A percentile compares a stretch with the other conserved stretches of the same genome.
phyloP scores from a whole-genome alignment of 2,888 invertebrate genomes.

The Bombylius discolor region DNA sequence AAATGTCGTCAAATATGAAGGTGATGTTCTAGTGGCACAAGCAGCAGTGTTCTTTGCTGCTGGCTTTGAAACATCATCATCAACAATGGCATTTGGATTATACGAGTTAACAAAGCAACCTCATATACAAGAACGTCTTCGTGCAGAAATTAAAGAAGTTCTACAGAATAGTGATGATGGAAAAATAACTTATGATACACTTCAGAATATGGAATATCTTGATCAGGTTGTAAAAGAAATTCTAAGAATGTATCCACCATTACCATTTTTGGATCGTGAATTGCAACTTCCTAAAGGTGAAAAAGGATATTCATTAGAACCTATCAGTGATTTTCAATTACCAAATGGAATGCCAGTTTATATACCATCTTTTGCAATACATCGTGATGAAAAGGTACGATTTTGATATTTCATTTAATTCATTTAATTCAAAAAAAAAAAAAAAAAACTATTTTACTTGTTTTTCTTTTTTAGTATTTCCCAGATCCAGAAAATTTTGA shows the following conservation, averaged over 20 bases:
- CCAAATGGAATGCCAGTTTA: constrained; percentile 30
- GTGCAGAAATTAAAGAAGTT: constrained; percentile 25
- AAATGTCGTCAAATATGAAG: not conserved
- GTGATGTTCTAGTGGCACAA: constrained; percentile 13
- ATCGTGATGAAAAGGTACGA: constrained; percentile 30
- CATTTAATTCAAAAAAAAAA: too few relatives aligned
- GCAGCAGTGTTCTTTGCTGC: constrained; percentile 14
- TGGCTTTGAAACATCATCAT: constrained; percentile 16
- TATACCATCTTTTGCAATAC: constrained; percentile 29
- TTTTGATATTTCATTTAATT: too few relatives aligned
- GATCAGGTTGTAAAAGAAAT: constrained; percentile 25
- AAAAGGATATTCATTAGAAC: constrained; percentile 23
- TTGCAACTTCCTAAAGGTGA: constrained; percentile 21
- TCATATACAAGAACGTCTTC: constrained; percentile 24
- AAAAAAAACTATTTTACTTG: not conserved
- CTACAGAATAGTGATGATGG: constrained; percentile 17
- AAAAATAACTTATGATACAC: constrained; percentile 22
- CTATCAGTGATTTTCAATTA: constrained; percentile 24
- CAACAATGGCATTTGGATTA: constrained; percentile 25
- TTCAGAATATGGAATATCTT: constrained; percentile 27
- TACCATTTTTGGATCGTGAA: constrained; percentile 32
- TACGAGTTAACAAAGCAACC: constrained; percentile 24
- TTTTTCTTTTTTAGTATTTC: constrained; percentile 17
- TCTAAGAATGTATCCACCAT: constrained; percentile 31
- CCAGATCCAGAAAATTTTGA: constrained; percentile 29